Base-by-base conservation (phyloP, 1,140 invertebrate species). In the Babylonia areolata region DNA sequence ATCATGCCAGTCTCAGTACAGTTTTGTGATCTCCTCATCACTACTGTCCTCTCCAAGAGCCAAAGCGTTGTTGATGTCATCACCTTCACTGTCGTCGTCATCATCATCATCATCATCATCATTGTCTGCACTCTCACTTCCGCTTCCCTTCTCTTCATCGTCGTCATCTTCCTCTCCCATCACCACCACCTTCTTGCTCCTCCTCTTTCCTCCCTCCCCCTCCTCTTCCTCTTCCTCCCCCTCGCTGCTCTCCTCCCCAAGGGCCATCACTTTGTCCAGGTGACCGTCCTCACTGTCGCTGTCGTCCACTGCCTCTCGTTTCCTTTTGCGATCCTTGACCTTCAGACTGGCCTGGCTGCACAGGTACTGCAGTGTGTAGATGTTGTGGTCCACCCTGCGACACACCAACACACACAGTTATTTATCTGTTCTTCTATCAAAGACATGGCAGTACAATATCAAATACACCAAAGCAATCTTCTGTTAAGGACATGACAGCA, bases 311-410 rank as follows among this genome's bases (percentile, higher is more conserved):
- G 28, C n/a, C 3, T 28, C 42, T 2, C 28, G 20, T 31, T 80
- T 58, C 78, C 40, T 80, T n/a, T 51, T 51, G 28, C n/a, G 39
- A 1, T 77, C 86, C 37, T 85, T 91, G 79, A 89, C 87, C 85
- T 93, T 93, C 15, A 87, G 85, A 31, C 89, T 69, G 1, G 88
- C 88, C 79, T 91, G 77, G 1, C 90, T 82, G 71, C 92, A 15
- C 11, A 94, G 86, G 84, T 89, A 94, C 84, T 93, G 89, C 6
- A 92, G 80, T 31, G 85, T 91, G 87, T 94, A 94, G 51, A 92
- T 91, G 86, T 94, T 94, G 86, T 94, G 92, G 77, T 94, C 93
- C 91, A 92, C 92, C 46, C 35, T 51, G 40, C 33, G 51, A 39
- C 39, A 33, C 6, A 71, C 69, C 17, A 51, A 51, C 42, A 51